A percentile compares a stretch with the other conserved stretches of the same genome.
Conservation (phyloP, 35 echinoderm and acorn worm species). For the Acanthaster planci region DNA sequence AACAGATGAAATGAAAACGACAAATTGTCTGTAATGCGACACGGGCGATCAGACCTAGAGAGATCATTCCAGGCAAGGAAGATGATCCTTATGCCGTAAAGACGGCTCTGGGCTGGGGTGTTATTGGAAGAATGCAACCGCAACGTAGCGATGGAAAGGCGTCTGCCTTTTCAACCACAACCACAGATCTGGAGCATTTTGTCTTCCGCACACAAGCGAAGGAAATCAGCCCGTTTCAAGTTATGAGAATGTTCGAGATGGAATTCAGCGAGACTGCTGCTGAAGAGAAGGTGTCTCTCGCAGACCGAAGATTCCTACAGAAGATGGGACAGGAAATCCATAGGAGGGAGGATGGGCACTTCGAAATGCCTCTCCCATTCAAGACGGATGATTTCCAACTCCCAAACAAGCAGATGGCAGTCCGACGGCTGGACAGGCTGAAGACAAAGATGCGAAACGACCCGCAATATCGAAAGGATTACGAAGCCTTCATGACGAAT, state of each 20-base stretch:
- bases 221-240: background rate
- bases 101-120: slow-evolving; percentile 46
- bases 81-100: slow-evolving; percentile 50
- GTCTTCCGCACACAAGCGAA: slow-evolving; percentile 34
- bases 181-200: slow-evolving; percentile 1
- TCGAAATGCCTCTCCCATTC: slow-evolving; percentile 63
- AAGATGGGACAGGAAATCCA: slow-evolving; percentile 36
- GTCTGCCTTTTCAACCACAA: background rate
- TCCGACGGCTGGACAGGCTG: slow-evolving; percentile 34
- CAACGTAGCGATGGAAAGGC: background rate
- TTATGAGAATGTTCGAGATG: slow-evolving; percentile 22
- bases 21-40: slow-evolving; percentile 10
- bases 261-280: slow-evolving; percentile 30
- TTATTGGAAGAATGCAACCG: slow-evolving; percentile 28
- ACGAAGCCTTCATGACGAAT: slow-evolving; percentile 44
- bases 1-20: background rate
- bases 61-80: slow-evolving; percentile 41
- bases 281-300: slow-evolving; percentile 45
- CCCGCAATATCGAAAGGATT: slow-evolving; percentile 38
- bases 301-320: slow-evolving; percentile 51
- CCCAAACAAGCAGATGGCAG: slow-evolving; percentile 32
- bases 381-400: slow-evolving; percentile 25
- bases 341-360: slow-evolving; percentile 57
- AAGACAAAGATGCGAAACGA: slow-evolving; percentile 46
- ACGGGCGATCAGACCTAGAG: slow-evolving; percentile 24